Evolutionary conservation across 2,888 invertebrate genomes (phyloP).

Genomic region (Epicampocera succincta): DNA sequence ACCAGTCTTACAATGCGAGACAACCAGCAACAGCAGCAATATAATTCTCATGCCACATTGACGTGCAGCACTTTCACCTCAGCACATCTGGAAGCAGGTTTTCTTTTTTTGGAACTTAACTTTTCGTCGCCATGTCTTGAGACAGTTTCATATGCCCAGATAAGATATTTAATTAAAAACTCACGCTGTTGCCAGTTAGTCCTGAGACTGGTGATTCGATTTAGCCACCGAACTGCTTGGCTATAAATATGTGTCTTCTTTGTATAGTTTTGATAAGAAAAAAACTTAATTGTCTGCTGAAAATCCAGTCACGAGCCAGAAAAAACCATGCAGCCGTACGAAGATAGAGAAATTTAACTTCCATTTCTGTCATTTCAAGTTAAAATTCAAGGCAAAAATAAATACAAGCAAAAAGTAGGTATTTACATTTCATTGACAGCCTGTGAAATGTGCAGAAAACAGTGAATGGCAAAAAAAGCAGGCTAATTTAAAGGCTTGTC

Average conservation of each 20-base stretch:
- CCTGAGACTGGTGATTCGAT: background rate
- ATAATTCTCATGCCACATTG: slow-evolving; percentile 25
- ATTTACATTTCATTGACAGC: slow-evolving; percentile 36
- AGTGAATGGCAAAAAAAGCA: slow-evolving; percentile 18
- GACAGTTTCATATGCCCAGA: slow-evolving; percentile 38
- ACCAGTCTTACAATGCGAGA: slow-evolving; percentile 1
- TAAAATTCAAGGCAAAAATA: slow-evolving; percentile 29
- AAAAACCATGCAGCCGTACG: background rate
- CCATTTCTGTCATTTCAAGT: slow-evolving; percentile 16
- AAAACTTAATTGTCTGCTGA: slow-evolving; percentile 26
- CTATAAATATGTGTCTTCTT: background rate
- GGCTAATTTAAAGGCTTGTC: too few species aligned
- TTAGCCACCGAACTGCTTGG: background rate
- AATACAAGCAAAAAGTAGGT: background rate
- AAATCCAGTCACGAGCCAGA: slow-evolving; percentile 38
- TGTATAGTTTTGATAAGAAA: background rate
- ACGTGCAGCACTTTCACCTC: slow-evolving; percentile 55
- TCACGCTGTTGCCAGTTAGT: background rate
- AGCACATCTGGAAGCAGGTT: background rate
- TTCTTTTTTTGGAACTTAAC: slow-evolving; percentile 1
- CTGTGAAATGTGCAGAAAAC: background rate
- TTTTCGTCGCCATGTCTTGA: background rate
- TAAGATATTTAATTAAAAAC: background rate
- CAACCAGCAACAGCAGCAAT: slow-evolving; percentile 17
- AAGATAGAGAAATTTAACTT: slow-evolving; percentile 40